These are phyloP conservation scores for Neodiprion virginianus DNA, from an alignment of 1,140 invertebrate species.

Conservation along the genomic window DNA sequence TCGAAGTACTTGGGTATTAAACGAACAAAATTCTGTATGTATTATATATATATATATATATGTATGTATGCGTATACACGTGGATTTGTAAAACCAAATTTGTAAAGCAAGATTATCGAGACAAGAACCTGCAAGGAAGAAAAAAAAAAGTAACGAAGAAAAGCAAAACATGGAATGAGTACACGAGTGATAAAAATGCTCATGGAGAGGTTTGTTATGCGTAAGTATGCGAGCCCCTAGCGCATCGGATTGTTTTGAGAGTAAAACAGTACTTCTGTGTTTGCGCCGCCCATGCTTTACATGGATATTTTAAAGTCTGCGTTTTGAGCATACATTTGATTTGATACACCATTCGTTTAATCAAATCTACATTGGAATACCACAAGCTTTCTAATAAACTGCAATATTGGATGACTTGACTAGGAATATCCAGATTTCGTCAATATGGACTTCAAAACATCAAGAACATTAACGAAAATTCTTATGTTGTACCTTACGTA, in stretches of 20 bases:
- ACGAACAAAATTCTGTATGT: background rate
- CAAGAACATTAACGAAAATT: background rate
- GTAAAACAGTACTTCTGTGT: slow-evolving; percentile 41
- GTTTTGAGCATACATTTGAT: background rate
- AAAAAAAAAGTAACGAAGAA: background rate
- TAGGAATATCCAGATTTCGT: background rate
- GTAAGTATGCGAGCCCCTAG: slow-evolving; percentile 14
- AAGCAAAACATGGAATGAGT: background rate
- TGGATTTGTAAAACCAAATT: background rate
- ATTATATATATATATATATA: slow-evolving; percentile 11
- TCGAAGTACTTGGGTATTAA: background rate
- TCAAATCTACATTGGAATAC: background rate
- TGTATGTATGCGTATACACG: background rate
- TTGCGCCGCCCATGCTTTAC: slow-evolving; percentile 30
- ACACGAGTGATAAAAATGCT: background rate
- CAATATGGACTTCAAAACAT: background rate
- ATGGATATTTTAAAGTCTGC: background rate
- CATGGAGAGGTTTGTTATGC: slow-evolving; percentile 10
- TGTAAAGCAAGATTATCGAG: background rate
- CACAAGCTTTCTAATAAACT: background rate
- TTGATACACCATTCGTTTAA: background rate
- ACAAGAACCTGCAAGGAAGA: background rate
- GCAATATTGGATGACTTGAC: background rate
- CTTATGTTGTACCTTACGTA: background rate
- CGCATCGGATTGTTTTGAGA: slow-evolving; percentile 43